Conservation (phyloP, 2,113 vertebrate species). For the Cavia porcellus region DNA sequence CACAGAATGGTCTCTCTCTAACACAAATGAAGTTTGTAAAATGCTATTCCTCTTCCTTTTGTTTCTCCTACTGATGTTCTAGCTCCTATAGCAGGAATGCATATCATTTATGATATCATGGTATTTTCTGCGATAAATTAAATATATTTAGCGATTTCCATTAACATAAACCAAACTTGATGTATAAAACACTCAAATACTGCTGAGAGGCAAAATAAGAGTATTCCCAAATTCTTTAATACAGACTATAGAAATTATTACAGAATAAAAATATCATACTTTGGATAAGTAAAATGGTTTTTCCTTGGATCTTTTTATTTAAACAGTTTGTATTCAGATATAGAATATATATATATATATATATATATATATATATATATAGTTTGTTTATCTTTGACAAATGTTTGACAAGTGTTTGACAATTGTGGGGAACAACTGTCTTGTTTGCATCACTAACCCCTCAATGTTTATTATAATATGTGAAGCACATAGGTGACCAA, state of each 20-base stretch:
- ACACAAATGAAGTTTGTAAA: background rate
- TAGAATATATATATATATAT: background rate
- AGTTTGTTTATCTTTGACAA: conserved; percentile 20
- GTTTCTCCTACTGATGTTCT: background rate
- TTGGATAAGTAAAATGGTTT: conserved; percentile 10
- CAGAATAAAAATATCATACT: background rate
- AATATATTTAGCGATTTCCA: background rate
- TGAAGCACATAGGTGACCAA: background rate
- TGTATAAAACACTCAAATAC: conserved; percentile 36
- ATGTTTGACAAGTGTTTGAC: background rate
- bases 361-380: background rate
- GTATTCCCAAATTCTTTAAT: background rate
- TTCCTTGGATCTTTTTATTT: conserved; percentile 8
- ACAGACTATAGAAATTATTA: background rate
- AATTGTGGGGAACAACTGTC: background rate
- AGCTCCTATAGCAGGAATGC: background rate
- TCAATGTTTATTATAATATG: background rate
- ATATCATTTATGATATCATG: background rate
- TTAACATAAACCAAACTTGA: background rate
- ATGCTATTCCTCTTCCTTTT: background rate
- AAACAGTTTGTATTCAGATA: conserved; percentile 28
- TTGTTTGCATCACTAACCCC: background rate
- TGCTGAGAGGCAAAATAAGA: background rate
- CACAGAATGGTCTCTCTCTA: background rate
- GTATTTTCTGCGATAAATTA: conserved; percentile 34